These are phyloP conservation scores for Cryptops parisi DNA, from an alignment of 2,888 invertebrate species.

Conservation along the genomic window DNA sequence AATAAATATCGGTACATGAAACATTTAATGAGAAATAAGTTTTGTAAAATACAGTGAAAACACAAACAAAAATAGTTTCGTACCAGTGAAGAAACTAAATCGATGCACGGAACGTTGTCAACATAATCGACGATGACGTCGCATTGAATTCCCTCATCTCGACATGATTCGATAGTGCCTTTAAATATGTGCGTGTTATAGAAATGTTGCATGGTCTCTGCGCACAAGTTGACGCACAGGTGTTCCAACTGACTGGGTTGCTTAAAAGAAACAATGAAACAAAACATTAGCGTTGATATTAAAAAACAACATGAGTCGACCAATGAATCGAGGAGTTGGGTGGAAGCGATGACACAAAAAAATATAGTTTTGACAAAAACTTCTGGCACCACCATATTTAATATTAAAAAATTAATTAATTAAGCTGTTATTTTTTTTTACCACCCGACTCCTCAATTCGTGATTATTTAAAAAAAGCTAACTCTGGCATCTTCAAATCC, in stretches of 20 bases:
- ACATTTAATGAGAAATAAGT: too few relatives aligned
- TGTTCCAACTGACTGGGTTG: slow-evolving; percentile 76
- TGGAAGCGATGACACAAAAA: background rate
- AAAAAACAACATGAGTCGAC: too few relatives aligned
- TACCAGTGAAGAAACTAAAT: slow-evolving; percentile 77
- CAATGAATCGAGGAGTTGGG: too few relatives aligned
- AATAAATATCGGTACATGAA: too few relatives aligned
- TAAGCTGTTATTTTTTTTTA: too few relatives aligned
- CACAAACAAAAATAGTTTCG: too few relatives aligned
- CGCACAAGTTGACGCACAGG: slow-evolving; percentile 85
- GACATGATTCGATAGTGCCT: slow-evolving; percentile 79
- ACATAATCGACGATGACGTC: slow-evolving; percentile 86
- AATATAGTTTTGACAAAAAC: background rate
- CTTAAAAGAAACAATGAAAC: slow-evolving; percentile 16
- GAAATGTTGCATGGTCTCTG: slow-evolving; percentile 95
- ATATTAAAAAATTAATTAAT: too few relatives aligned
- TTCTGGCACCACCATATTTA: background rate
- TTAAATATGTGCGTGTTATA: slow-evolving; percentile 96
- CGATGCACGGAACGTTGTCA: slow-evolving; percentile 90
- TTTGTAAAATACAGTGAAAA: too few relatives aligned
- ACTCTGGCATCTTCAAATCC: slow-evolving; percentile 82
- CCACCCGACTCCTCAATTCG: too few relatives aligned
- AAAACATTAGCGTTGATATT: slow-evolving; percentile 10
- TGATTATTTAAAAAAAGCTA: slow-evolving; percentile 17
- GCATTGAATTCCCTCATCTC: slow-evolving; percentile 80